phyloP scores from a whole-genome alignment of 2,797 vertebrate genomes.

The Babyrousa celebensis region DNA sequence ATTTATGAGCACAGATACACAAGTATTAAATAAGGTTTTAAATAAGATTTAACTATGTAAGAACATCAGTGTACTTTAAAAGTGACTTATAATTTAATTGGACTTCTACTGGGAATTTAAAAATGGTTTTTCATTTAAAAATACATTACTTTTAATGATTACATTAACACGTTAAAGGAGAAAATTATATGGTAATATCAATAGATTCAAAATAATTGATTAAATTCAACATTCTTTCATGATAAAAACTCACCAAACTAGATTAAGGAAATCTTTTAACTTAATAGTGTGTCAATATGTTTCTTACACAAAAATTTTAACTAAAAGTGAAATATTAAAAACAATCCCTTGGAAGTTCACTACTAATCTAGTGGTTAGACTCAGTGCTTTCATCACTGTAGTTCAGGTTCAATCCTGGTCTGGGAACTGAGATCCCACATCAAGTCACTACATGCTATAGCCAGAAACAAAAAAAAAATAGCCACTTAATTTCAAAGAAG shows the following conservation, averaged over 20 bases:
- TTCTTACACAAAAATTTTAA: background rate
- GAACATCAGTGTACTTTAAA: background rate
- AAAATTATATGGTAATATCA: background rate
- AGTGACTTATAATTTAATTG: background rate
- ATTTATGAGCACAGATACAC: background rate
- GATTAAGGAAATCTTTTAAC: background rate
- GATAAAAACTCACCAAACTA: background rate
- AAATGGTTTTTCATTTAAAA: background rate
- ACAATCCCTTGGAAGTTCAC: background rate
- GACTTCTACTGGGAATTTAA: background rate
- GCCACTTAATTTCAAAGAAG: background rate
- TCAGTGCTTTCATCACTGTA: too few species aligned
- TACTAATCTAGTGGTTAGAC: too few species aligned
- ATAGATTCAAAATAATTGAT: conserved; percentile 33
- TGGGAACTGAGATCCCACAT: too few species aligned
- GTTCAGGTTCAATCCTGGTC: too few species aligned
- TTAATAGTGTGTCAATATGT: background rate
- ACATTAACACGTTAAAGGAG: background rate
- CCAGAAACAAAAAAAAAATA: too few species aligned
- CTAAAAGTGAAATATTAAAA: conserved; percentile 10
- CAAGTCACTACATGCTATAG: too few species aligned
- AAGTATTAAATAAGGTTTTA: background rate
- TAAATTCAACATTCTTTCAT: background rate
- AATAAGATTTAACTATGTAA: background rate
- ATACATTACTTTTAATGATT: background rate